These are phyloP conservation scores for Scaptomyza polygonia DNA, from an alignment of 2,888 invertebrate genomes.

Conservation along the genomic window DNA sequence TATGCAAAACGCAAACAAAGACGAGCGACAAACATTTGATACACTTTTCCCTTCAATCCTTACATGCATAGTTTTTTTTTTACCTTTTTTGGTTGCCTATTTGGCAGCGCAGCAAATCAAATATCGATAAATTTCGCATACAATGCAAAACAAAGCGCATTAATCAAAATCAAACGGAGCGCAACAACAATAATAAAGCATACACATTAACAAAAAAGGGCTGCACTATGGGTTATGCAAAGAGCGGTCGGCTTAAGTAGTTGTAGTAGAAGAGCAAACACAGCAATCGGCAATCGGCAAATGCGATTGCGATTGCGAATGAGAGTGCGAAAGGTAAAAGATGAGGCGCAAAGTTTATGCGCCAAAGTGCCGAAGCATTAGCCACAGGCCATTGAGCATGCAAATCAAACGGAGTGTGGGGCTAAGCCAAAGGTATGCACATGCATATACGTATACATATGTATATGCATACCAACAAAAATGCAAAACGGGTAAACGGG, in stretches of 20 bases:
- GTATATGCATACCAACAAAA: neutral
- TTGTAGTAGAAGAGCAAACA: constrained; percentile 29
- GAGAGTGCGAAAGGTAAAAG: constrained; percentile 17
- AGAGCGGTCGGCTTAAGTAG: constrained; percentile 40
- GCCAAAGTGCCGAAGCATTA: constrained; percentile 61
- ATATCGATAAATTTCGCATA: constrained; percentile 73
- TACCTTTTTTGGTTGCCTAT: constrained; percentile 20
- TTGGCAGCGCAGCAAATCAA: constrained; percentile 68
- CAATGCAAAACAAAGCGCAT: constrained; percentile 68
- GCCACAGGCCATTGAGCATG: constrained; percentile 69
- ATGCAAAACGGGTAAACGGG: constrained; percentile 6
- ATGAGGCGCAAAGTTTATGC: constrained; percentile 59
- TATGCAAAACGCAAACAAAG: constrained; percentile 78
- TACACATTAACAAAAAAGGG: constrained; percentile 44
- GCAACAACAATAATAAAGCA: constrained; percentile 38
- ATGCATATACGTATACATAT: no score
- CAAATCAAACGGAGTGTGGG: constrained; percentile 38
- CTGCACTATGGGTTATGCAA: constrained; percentile 50
- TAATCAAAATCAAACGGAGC: constrained; percentile 61
- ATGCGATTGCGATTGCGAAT: constrained; percentile 23
- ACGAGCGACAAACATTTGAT: constrained; percentile 76
- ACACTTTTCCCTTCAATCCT: constrained; percentile 49
- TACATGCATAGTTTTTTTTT: neutral
- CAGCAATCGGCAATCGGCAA: constrained; percentile 31
- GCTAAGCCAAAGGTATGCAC: constrained; percentile 5